Conservation (phyloP, 2,888 invertebrate species). For the Chalcis sispes region DNA sequence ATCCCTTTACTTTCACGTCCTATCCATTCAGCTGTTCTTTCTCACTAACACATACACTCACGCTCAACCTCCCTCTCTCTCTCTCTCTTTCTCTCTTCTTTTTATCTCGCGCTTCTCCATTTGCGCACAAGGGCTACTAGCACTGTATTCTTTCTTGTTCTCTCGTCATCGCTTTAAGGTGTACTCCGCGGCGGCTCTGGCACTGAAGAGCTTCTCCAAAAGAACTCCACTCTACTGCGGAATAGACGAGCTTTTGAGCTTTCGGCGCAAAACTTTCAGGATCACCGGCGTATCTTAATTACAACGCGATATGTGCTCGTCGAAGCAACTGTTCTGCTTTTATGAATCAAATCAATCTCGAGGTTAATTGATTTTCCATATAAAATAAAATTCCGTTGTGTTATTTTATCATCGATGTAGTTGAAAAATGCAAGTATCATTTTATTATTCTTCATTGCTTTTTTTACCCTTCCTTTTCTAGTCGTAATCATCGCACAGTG, state of each 20-base stretch:
- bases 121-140: no score
- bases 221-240: neutral
- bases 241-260: slow-evolving; percentile 23
- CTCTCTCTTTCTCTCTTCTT: neutral
- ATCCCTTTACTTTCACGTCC: slow-evolving; percentile 27
- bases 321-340: neutral
- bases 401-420: no score
- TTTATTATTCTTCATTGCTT: neutral
- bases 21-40: slow-evolving; percentile 4
- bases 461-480: neutral
- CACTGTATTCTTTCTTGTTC: no score
- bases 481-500: neutral
- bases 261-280: no score
- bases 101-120: neutral
- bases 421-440: no score
- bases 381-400: no score
- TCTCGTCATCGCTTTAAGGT: slow-evolving; percentile 15
- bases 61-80: neutral
- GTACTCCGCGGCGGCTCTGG: neutral
- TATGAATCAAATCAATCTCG: no score
- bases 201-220: slow-evolving; percentile 4
- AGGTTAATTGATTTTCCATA: no score
- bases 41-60: no score
- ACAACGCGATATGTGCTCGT: slow-evolving; percentile 1
- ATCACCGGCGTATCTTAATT: slow-evolving; percentile 39